These are phyloP conservation scores for Pocillopora damicornis DNA, from an alignment of 64 coral and sea anemone species.

Conservation along the genomic window DNA sequence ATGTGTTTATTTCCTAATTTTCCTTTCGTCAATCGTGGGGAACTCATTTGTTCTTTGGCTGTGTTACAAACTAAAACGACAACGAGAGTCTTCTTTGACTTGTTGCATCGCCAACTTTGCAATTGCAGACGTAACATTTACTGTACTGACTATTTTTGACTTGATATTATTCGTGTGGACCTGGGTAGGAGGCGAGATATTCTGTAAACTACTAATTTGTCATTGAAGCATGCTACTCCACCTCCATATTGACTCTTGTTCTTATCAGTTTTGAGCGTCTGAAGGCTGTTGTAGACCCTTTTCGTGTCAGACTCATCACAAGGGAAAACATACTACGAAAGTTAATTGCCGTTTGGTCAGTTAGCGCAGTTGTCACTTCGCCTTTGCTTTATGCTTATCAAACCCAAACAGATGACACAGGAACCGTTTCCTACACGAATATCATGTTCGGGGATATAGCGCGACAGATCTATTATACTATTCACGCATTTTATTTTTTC, in stretches of 20 bases:
- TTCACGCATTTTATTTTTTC: conserved; percentile 28
- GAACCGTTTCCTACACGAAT: conserved; percentile 15
- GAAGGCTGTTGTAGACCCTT: conserved; percentile 18
- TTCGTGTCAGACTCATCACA: neutral
- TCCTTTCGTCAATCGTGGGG: conserved; percentile 6
- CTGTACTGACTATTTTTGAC: conserved; percentile 38
- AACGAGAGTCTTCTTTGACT: neutral
- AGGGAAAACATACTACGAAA: neutral
- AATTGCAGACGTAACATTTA: conserved; percentile 14
- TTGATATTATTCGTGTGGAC: conserved; percentile 5
- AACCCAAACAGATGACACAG: neutral
- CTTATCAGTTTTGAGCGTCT: conserved; percentile 33
- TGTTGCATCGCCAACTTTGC: conserved; percentile 53
- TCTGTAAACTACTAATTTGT: conserved; percentile 43
- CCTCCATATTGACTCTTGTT: conserved; percentile 48
- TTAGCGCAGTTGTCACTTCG: conserved; percentile 1
- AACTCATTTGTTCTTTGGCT: conserved; percentile 17
- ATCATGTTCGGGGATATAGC: conserved; percentile 14
- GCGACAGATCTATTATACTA: conserved; percentile 43
- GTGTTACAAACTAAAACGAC: conserved; percentile 29
- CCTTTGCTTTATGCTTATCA: conserved; percentile 46
- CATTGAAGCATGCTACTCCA: conserved; percentile 28
- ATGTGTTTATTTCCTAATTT: neutral
- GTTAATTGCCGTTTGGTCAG: neutral
- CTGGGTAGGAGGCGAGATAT: conserved; percentile 19